Base-by-base conservation (phyloP, 2,113 vertebrate species). In the Cynocephalus volans region DNA sequence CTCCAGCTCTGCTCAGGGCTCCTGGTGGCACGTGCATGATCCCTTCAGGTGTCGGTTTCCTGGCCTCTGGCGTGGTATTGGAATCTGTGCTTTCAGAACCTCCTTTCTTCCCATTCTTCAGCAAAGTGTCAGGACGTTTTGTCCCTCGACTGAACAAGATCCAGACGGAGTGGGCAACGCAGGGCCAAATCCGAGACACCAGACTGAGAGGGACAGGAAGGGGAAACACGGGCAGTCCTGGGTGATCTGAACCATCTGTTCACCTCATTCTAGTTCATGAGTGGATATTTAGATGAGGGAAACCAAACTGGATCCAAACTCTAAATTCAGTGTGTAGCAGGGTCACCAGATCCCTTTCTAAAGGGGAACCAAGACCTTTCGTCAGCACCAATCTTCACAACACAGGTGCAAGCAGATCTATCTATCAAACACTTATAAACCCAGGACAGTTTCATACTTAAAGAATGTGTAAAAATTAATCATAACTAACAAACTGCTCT, bases 191-290 rank as follows among this genome's bases (percentile, higher is more conserved):
- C 96, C 58, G 50, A 92, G 96, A 93, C 97, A 97, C 89, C 96
- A 97, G 98, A 98, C 97, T 98, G 96, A 96, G 97, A 98, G 97
- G 97, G 97, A 97, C 91, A 97, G 97, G 97, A 97, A 97, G 96
- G 97, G 96, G 96, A 98, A 88, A 97, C 94, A 97, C 8, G 96
- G 97, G 97, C 95, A 97, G 96, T 97, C 95, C 97, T 97, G 92
- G 96, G 97, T 97, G 93, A 97, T 95, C 89, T 97, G 86, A 86
- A 50, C 92, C 92, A 92, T 73, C 82, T 26, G 70, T 87, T 65
- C 87, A 87, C 96, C 97, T 95, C 93, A 54, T 62, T 95, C 94
- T 88, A 92, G 87, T 92, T 95, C 41, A 92, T 4, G 54, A 91
- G 56, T 81, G 75, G 95, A 89, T 19, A 65, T 82, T 90, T 70